Conservation (phyloP, 35 echinoderm and acorn worm genomes). For the Ptychodera flava region DNA sequence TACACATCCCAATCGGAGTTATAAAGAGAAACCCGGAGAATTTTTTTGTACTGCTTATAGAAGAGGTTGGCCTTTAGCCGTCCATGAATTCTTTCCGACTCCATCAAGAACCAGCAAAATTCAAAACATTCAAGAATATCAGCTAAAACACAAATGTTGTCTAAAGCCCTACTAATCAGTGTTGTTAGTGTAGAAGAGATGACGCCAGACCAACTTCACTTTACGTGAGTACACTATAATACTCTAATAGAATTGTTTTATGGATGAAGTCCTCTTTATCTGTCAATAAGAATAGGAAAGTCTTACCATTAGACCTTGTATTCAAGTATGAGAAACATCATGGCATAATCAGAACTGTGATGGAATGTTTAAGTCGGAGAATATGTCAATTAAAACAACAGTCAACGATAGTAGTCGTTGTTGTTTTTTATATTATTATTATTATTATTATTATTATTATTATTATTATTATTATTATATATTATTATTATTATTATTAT, state of each 20-base stretch:
- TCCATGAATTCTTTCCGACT: background rate
- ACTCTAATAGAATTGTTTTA: background rate
- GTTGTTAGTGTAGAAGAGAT: background rate
- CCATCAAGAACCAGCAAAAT: background rate
- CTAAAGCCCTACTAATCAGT: background rate
- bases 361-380: background rate
- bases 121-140: background rate
- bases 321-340: background rate
- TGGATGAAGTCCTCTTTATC: background rate
- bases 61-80: background rate
- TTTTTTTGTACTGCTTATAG: background rate
- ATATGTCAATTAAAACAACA: background rate
- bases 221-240: background rate
- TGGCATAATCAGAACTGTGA: background rate
- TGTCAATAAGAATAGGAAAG: background rate
- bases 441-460: too few species aligned
- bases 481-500: too few species aligned
- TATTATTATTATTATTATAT: too few species aligned
- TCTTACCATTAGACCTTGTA: background rate
- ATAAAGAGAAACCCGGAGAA: background rate
- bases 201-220: background rate
- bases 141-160: background rate
- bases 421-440: too few species aligned
- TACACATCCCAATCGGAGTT: background rate
- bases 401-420: too few species aligned